phyloP scores from a whole-genome alignment of 2,113 vertebrate genomes.

The Condylura cristata region DNA sequence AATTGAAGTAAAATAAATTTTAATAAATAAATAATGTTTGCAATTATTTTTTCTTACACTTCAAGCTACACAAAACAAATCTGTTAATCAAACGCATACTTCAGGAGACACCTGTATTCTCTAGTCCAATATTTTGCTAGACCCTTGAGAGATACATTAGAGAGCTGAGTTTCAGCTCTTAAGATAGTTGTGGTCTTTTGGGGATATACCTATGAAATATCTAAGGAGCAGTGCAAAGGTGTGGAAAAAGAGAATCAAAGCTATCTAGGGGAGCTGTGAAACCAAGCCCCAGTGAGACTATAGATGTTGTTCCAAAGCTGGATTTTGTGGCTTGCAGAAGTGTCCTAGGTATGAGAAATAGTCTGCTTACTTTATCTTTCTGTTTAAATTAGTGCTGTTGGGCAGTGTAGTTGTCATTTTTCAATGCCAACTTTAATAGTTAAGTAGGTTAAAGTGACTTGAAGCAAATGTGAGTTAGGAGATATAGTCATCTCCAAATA shows the following conservation, averaged over 20 bases:
- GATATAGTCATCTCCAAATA: neutral
- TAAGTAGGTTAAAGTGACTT: constrained; percentile 30
- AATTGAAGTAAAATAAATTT: too few relatives aligned
- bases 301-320: neutral
- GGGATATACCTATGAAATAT: neutral
- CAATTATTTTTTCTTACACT: neutral
- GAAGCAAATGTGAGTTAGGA: constrained; percentile 29
- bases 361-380: constrained; percentile 34
- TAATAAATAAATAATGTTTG: neutral
- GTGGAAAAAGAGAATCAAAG: neutral
- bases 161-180: neutral
- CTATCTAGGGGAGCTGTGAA: neutral
- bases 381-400: constrained; percentile 28
- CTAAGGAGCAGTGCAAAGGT: neutral
- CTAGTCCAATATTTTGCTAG: constrained; percentile 1
- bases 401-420: constrained; percentile 5
- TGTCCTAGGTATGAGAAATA: constrained; percentile 51
- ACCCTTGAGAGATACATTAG: neutral
- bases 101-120: neutral
- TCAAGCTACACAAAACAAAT: constrained; percentile 56
- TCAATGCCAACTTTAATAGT: constrained; percentile 21
- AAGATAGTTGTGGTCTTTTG: neutral
- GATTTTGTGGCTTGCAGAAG: constrained; percentile 45
- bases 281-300: neutral
- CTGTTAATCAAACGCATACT: constrained; percentile 45